Percentiles rank a stretch among this genome's conserved stretches.
These are phyloP conservation scores for Standfussiana lucernea DNA, from an alignment of 2,888 invertebrate species.

Conservation along the genomic window DNA sequence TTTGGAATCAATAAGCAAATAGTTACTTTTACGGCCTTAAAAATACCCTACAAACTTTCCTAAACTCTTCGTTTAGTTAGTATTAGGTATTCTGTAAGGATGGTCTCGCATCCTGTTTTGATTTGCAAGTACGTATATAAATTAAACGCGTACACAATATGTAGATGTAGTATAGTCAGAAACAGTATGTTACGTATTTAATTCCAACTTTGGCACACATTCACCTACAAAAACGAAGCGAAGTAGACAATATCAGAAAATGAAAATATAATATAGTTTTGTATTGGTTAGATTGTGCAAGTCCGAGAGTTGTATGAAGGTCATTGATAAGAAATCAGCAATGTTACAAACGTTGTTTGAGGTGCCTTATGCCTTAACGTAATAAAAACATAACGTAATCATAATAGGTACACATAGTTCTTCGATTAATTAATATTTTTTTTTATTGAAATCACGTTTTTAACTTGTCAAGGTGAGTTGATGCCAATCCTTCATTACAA, in stretches of 20 bases:
- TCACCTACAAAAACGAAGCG: constrained; percentile 21
- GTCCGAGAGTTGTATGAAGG: constrained; percentile 84
- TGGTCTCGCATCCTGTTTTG: constrained; percentile 17
- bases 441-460: constrained; percentile 56
- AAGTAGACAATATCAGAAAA: constrained; percentile 65
- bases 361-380: constrained; percentile 76
- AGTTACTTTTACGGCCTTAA: constrained; percentile 8
- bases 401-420: constrained; percentile 51
- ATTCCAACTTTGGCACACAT: constrained; percentile 25
- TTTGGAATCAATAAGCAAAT: constrained; percentile 24
- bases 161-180: background rate
- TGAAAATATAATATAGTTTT: constrained; percentile 70
- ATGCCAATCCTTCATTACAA: constrained; percentile 17
- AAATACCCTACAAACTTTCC: constrained; percentile 18
- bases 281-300: constrained; percentile 78
- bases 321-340: constrained; percentile 88
- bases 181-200: constrained; percentile 6
- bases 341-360: constrained; percentile 79
- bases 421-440: constrained; percentile 53
- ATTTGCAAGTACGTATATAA: constrained; percentile 8
- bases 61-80: constrained; percentile 2
- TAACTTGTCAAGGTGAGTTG: constrained; percentile 43
- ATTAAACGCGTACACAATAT: background rate
- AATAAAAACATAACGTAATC: constrained; percentile 73
- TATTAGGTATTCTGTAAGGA: background rate